phyloP scores from a whole-genome alignment of 1,140 invertebrate species.

The Delia radicum region DNA sequence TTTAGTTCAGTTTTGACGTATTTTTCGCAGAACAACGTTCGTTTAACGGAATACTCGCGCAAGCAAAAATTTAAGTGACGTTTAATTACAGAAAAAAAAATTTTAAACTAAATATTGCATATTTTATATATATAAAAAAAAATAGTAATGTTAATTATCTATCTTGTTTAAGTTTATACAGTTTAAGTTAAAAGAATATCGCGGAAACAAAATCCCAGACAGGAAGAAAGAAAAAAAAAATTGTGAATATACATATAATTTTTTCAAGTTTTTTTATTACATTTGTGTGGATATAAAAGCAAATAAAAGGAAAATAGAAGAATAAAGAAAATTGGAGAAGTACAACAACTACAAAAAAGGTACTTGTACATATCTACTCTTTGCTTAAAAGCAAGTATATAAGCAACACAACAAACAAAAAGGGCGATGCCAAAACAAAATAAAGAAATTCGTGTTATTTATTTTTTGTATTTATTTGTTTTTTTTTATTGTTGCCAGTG shows the following conservation, averaged over 20 bases:
- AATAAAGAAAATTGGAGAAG: constrained; percentile 2
- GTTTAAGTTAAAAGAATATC: not conserved
- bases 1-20: not conserved
- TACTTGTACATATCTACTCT: not conserved
- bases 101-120: not conserved
- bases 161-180: not conserved
- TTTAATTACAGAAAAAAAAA: not conserved
- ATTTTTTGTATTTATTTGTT: no score
- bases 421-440: constrained; percentile 11
- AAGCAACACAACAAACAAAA: not conserved
- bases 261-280: not conserved
- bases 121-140: not conserved
- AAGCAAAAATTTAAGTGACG: not conserved
- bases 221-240: not conserved
- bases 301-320: not conserved
- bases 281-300: not conserved
- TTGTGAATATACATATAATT: not conserved
- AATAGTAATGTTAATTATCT: not conserved
- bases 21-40: not conserved
- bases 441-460: not conserved
- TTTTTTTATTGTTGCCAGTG: no score
- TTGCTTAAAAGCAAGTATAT: not conserved
- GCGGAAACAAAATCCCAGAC: not conserved
- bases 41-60: not conserved
- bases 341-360: not conserved